Evolutionary conservation across 1,140 invertebrate species (phyloP), one percentile per base, ranked within the genome.

Genomic region (Rhyzopertha dominica): DNA sequence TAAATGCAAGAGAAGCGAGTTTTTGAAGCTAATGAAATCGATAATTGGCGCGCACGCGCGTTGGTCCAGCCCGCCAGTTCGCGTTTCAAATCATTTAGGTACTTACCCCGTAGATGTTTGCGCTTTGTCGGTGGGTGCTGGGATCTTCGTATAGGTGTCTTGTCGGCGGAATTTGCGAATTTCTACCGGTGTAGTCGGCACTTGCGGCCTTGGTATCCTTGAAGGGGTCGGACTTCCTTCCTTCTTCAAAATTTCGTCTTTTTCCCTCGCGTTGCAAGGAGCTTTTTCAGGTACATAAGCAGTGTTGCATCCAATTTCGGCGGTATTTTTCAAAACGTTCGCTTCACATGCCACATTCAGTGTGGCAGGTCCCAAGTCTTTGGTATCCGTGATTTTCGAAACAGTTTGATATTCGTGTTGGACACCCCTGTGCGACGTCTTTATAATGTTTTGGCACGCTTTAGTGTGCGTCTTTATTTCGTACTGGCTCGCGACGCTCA

Each of bases 131-230:
- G 38, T 48, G 25, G 53, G 43, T 14, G 49, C 37, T 1, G 58
- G 54, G 7, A 63, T 57, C 46, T 67, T 67, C 1, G 73, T 75
- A 36, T 74, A 74, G 0, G 73, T 74, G 49, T 74, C 71, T 47
- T 74, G 73, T 8, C 73, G 44, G 41, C 63, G 63, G 34, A 73
- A 70, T 43, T 65, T 67, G 8, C 69, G 54, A 35, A 58, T 59
- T 14, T 70, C 68, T 45, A 65, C 65, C 20, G 71, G 68, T 45
- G 69, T 70, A 20, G 68, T 67, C 7, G 54, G 54, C 38, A 71
- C 45, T 38, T 65, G 69, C 31, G 66, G 68, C 20, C 70, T 51
- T 1, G 73, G 73, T 51, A 74, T 75, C 22, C 69, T 63, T 20
- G 62, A 65, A 26, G 55, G 55, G 24, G 51, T 50, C 8, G 43